Percentiles rank a stretch among this genome's conserved stretches.
These are phyloP conservation scores for Nicator chloris DNA, from an alignment of 2,113 vertebrate species.

Conservation along the genomic window DNA sequence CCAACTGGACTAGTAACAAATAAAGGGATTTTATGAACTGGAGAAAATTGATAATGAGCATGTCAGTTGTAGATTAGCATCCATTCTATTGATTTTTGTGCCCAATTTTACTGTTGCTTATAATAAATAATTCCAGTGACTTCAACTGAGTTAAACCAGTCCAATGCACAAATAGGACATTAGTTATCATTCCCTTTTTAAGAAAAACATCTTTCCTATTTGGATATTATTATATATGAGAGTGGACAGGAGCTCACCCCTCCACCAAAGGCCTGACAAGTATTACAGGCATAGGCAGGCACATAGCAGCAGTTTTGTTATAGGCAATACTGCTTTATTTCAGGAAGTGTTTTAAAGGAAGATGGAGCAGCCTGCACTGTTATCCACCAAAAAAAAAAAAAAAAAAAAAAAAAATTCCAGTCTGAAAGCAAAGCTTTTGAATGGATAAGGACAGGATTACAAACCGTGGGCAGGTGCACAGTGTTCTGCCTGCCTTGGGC, in stretches of 20 bases:
- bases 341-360: background rate
- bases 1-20: background rate
- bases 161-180: background rate
- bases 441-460: background rate
- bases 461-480: background rate
- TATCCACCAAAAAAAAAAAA: background rate
- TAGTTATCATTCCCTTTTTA: background rate
- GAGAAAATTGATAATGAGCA: background rate
- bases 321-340: background rate
- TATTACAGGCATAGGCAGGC: background rate
- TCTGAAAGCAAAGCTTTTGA: background rate
- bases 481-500: background rate
- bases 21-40: background rate
- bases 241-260: background rate
- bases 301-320: background rate
- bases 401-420: background rate
- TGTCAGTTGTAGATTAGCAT: background rate
- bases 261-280: background rate
- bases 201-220: background rate
- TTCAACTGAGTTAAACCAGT: background rate
- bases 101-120: background rate
- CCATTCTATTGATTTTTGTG: background rate
- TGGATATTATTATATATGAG: background rate
- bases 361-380: background rate
- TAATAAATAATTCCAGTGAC: background rate